phyloP scores from a whole-genome alignment of 2,113 vertebrate species.

The Alethe diademata region DNA sequence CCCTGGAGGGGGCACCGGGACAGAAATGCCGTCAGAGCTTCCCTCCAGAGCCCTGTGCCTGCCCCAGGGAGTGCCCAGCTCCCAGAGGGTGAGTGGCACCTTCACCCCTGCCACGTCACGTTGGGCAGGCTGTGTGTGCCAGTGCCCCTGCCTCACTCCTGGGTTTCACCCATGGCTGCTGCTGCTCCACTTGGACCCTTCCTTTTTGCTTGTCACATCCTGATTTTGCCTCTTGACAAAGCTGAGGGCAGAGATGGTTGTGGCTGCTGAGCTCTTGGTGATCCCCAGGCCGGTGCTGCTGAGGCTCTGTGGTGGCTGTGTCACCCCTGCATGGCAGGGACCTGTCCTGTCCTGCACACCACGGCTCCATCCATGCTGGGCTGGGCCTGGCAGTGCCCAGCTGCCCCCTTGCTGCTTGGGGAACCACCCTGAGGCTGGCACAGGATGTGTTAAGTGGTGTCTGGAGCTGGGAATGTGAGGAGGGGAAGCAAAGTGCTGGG shows the following conservation, averaged over 20 bases:
- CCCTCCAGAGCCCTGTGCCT: neutral
- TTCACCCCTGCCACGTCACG: neutral
- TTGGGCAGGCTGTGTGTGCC: neutral
- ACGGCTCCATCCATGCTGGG: neutral
- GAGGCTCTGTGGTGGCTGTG: neutral
- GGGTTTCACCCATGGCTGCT: neutral
- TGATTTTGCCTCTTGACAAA: neutral
- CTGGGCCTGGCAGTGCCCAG: neutral
- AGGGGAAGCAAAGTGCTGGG: neutral
- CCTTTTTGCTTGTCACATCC: neutral
- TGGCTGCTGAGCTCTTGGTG: neutral
- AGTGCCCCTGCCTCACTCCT: neutral
- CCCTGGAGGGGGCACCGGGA: neutral
- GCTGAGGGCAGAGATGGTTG: neutral
- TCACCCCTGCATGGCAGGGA: neutral
- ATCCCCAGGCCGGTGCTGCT: neutral
- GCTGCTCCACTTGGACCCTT: neutral
- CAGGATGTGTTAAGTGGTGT: fast-evolving
- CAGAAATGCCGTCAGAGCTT: neutral
- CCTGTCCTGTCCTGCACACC: fast-evolving
- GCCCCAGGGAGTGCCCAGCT: neutral
- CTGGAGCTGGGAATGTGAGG: neutral
- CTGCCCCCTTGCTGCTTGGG: neutral
- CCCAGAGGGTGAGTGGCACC: neutral
- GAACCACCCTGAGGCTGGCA: neutral